Evolutionary conservation across 2,888 invertebrate species (phyloP), one percentile per base, ranked within the genome.

Genomic region (Andrena bicolor): DNA sequence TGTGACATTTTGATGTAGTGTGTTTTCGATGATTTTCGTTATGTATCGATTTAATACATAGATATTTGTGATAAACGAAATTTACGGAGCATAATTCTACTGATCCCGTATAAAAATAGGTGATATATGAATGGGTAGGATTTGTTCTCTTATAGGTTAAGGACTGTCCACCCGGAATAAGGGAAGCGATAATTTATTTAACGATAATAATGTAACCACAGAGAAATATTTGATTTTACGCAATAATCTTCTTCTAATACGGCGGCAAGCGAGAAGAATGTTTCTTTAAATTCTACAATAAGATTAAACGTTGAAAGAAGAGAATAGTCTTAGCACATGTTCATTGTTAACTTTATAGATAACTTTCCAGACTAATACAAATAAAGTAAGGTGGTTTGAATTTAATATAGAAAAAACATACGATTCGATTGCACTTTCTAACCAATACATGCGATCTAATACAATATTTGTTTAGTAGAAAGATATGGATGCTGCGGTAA

Each of bases 401-500:
- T 70, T 61, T 20, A 35, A 51, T 13, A n/a, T 0, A 30, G 4
- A 32, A 49, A 64, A 20, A 16, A 70, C 0, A 58, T 13, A 60
- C 76, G 23, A 35, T 51, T 2, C 28, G 16, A 16, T 80, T 7
- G 28, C 72, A 16, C 26, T 68, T 73, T 58, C 3, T 28, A 32
- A 58, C 64, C 41, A 23, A 32, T 13, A 35, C 48, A 23, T 28
- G 26, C 32, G 35, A 20, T 58, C 4, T 26, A 7, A 35, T 65
- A 8, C 72, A 64, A 30, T 26, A 41, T 28, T 69, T 10, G 23
- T 72, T 68, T 56, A 78, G 65, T 64, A 83, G 81, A 86, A 83
- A 87, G 90, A 87, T 76, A 96, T 96, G 96, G 96, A 96, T 92
- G 95, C 95, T 20, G 90, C 96, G 92, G 96, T 97, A 82, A 94